These are phyloP conservation scores for Euwallacea similis DNA, from an alignment of 1,140 invertebrate genomes.

Conservation along the genomic window DNA sequence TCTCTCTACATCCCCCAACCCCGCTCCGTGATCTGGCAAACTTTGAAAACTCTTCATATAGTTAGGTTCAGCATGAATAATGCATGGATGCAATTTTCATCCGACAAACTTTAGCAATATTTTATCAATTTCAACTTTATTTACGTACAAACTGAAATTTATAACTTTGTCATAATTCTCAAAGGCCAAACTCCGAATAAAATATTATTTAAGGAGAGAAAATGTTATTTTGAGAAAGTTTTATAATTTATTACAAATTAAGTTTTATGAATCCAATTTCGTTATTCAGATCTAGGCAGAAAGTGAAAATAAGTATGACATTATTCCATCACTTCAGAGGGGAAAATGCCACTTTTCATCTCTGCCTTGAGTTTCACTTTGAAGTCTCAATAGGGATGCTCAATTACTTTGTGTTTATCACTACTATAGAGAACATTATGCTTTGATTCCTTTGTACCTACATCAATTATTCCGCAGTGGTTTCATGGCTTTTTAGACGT, in stretches of 20 bases:
- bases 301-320: too few relatives aligned
- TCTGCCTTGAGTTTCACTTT: too few relatives aligned
- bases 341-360: too few relatives aligned
- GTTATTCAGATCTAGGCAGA: too few relatives aligned
- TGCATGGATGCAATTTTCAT: slow-evolving; percentile 57
- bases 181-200: slow-evolving; percentile 37
- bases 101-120: slow-evolving; percentile 56
- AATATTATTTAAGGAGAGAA: slow-evolving; percentile 30
- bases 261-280: not conserved
- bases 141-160: slow-evolving; percentile 57
- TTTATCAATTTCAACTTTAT: slow-evolving; percentile 57
- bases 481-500: too few relatives aligned
- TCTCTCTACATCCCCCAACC: slow-evolving; percentile 20
- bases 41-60: slow-evolving; percentile 54
- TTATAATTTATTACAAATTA: slow-evolving; percentile 26
- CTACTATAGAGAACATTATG: too few relatives aligned
- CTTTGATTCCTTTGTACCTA: too few relatives aligned
- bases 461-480: too few relatives aligned
- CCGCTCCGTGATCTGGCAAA: slow-evolving; percentile 44
- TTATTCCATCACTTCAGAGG: too few relatives aligned
- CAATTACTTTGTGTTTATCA: too few relatives aligned
- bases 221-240: slow-evolving; percentile 21
- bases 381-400: too few relatives aligned
- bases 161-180: slow-evolving; percentile 53
- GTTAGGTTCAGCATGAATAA: slow-evolving; percentile 55